Conservation (phyloP, 2,797 vertebrate species). For the Chelon auratus region DNA sequence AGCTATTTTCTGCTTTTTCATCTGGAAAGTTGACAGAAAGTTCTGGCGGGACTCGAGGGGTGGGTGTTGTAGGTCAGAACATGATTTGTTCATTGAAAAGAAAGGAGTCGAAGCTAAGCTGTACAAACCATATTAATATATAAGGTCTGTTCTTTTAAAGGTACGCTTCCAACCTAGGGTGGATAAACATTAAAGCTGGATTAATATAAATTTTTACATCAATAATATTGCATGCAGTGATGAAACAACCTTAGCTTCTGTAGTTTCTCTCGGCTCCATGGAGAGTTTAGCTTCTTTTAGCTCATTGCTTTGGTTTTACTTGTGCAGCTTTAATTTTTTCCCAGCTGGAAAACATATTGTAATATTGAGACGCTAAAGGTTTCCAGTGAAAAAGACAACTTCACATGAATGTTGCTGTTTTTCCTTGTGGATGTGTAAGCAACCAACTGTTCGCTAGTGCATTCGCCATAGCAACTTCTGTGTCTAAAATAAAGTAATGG, state of each 20-base stretch:
- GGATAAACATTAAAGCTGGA: neutral
- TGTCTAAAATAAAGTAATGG: neutral
- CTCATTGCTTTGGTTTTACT: neutral
- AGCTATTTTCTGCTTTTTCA: constrained; percentile 16
- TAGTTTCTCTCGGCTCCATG: neutral
- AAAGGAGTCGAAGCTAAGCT: neutral
- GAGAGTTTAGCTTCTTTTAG: neutral
- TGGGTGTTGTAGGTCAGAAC: constrained; percentile 12
- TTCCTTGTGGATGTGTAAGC: neutral
- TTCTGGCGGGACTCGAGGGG: constrained; percentile 15
- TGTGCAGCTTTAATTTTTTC: neutral
- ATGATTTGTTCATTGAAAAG: constrained; percentile 23
- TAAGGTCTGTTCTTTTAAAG: neutral
- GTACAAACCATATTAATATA: neutral
- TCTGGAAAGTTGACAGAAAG: constrained; percentile 33
- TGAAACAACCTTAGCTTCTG: neutral
- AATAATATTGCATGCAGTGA: neutral
- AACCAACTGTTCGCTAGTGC: neutral
- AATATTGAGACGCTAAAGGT: neutral
- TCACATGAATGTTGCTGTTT: neutral
- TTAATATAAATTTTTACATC: neutral
- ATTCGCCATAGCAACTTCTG: too few relatives aligned
- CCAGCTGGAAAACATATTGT: neutral
- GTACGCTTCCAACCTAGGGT: neutral
- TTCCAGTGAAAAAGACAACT: neutral